Base-by-base conservation (phyloP, 2,113 vertebrate genomes). In the Lethenteron reissneri region DNA sequence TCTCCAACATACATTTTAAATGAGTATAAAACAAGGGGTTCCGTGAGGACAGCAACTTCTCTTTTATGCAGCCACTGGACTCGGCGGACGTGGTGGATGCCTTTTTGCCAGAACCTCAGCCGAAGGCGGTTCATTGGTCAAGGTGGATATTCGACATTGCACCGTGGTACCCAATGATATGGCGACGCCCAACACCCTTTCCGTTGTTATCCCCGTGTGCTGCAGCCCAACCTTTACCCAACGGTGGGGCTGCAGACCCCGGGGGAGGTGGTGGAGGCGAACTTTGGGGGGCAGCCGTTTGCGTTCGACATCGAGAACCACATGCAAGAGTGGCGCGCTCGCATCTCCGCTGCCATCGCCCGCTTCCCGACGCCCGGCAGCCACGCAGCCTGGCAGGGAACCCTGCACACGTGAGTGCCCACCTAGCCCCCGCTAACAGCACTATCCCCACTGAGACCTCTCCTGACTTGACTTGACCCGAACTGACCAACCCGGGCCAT, bases 241-340 rank as follows among this genome's bases (percentile, higher is more conserved):
- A 97, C 92, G 11, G 92, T 97, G 82, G 92, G 92, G 71, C 89
- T 97, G 58, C 92, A 97, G 78, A 97, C 92, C 25, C 92, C 92
- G 2, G 92, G 92, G 78, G 92, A 97, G 79, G 90, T 97, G 57
- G 92, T 97, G 72, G 92, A 96, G 58, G 92, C 92, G 56, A 97
- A 97, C 81, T 97, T 97, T 75, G 92, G 92, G 73, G 91, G 96
- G 74, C 90, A 96, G 77, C 92, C 92, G 1, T 97, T 96, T 69
- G 90, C 95, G 64, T 97, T 95, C 74, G 92, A 97, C 78, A 95
- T 97, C 60, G 92, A 96, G 82, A 92, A 97, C 78, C 96, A 97
- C 75, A 96, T 96, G 88, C 82, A 90, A 2, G 92, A 97, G 76
- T 97, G 92, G 92, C 89, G 90, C 86, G 89, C 89, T 70, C 96